A percentile compares a stretch with the other conserved stretches of the same genome.
These are phyloP conservation scores for Colletes gigas DNA, from an alignment of 1,140 invertebrate genomes.

Conservation along the genomic window DNA sequence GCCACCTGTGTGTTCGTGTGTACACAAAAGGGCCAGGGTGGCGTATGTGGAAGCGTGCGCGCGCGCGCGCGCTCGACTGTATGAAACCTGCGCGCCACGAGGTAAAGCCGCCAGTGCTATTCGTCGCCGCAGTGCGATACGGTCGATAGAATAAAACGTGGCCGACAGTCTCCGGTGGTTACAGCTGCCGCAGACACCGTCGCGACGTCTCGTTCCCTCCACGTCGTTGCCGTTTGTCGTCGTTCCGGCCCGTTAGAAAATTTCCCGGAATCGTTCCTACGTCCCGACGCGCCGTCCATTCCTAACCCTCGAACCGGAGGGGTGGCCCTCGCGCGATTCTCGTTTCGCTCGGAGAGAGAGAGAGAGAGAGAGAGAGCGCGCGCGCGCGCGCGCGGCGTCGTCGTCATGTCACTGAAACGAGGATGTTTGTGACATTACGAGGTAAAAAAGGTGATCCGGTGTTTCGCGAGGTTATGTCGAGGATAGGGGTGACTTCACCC, in stretches of 20 bases:
- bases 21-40: constrained; percentile 13
- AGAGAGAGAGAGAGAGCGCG: no score
- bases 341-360: constrained; percentile 29
- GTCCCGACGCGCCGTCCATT: background rate
- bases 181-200: constrained; percentile 47
- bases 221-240: constrained; percentile 5
- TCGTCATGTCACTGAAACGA: background rate
- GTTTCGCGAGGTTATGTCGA: background rate
- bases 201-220: constrained; percentile 17
- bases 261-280: background rate
- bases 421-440: background rate
- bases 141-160: constrained; percentile 70
- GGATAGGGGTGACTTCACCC: background rate
- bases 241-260: background rate
- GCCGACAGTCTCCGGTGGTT: constrained; percentile 52
- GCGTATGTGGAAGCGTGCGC: background rate
- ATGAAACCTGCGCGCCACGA: constrained; percentile 72
- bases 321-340: constrained; percentile 8
- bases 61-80: constrained; percentile 27
- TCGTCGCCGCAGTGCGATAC: constrained; percentile 75
- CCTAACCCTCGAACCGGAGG: constrained; percentile 10
- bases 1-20: constrained; percentile 53
- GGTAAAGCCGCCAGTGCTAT: constrained; percentile 61
- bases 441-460: constrained; percentile 6
- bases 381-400: constrained; percentile 46